Evolutionary conservation across 2,113 vertebrate genomes (phyloP).

Genomic region (Sapayoa aenigma): DNA sequence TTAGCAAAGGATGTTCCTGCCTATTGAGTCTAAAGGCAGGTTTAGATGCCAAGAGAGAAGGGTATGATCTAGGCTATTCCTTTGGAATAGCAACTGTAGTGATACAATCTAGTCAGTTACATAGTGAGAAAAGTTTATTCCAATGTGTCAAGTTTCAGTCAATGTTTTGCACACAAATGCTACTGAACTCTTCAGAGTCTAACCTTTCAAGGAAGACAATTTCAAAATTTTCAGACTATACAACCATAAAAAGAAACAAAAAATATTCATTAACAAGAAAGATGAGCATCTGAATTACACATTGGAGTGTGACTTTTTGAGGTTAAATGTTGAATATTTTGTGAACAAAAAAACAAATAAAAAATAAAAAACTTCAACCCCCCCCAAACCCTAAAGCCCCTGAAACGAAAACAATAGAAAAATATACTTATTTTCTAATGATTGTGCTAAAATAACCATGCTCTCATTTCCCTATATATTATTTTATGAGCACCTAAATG

Average conservation of each 20-base stretch:
- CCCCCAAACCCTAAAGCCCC: accelerated
- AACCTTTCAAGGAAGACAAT: not conserved
- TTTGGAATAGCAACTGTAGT: not conserved
- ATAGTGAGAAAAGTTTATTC: not conserved
- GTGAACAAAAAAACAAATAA: accelerated
- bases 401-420: not conserved
- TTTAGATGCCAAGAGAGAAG: not conserved
- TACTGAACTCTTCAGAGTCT: not conserved
- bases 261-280: not conserved
- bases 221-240: not conserved
- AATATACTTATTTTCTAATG: not conserved
- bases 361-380: not conserved
- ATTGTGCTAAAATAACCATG: not conserved
- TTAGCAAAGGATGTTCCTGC: not conserved
- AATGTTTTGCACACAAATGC: not conserved
- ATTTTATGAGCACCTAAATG: not conserved
- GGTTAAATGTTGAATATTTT: not conserved
- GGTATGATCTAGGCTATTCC: not conserved
- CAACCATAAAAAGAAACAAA: not conserved
- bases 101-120: not conserved
- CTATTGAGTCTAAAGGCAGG: not conserved
- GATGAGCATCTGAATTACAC: not conserved
- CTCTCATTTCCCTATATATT: not conserved
- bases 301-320: not conserved
- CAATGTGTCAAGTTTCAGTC: not conserved